Percentiles rank a stretch among this genome's conserved stretches.
Evolutionary conservation across 2,113 vertebrate genomes (phyloP).

Genomic region (Mobula hypostoma): DNA sequence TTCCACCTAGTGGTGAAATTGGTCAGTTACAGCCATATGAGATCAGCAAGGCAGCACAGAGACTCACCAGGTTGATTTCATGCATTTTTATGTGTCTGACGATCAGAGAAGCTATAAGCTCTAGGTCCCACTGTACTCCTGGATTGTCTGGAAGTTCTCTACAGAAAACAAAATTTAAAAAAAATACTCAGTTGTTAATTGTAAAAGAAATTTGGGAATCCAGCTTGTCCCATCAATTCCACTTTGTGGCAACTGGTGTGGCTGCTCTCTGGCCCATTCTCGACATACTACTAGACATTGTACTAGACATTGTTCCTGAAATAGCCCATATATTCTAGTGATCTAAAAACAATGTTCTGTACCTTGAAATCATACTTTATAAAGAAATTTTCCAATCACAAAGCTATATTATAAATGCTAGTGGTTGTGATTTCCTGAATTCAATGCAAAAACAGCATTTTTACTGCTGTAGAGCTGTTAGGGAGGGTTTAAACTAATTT

Average conservation of each 20-base stretch:
- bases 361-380: too few species aligned
- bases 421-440: too few species aligned
- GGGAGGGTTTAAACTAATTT: too few species aligned
- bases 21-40: not conserved
- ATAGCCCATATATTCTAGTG: too few species aligned
- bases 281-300: not conserved
- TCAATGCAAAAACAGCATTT: too few species aligned
- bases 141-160: slow-evolving; percentile 85
- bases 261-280: not conserved
- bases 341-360: not conserved
- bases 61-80: slow-evolving; percentile 70
- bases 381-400: not conserved
- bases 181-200: not conserved
- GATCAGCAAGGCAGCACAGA: not conserved
- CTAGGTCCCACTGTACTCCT: slow-evolving; percentile 66
- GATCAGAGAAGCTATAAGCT: slow-evolving; percentile 60
- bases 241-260: not conserved
- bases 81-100: slow-evolving; percentile 59
- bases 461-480: too few species aligned
- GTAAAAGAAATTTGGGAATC: not conserved
- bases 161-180: slow-evolving; percentile 44
- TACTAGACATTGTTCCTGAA: not conserved
- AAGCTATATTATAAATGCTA: not conserved
- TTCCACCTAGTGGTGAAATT: too few species aligned
- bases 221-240: not conserved